A percentile compares a stretch with the other conserved stretches of the same genome.
phyloP scores from a whole-genome alignment of 2,797 vertebrate species.

The Onychomys torridus region DNA sequence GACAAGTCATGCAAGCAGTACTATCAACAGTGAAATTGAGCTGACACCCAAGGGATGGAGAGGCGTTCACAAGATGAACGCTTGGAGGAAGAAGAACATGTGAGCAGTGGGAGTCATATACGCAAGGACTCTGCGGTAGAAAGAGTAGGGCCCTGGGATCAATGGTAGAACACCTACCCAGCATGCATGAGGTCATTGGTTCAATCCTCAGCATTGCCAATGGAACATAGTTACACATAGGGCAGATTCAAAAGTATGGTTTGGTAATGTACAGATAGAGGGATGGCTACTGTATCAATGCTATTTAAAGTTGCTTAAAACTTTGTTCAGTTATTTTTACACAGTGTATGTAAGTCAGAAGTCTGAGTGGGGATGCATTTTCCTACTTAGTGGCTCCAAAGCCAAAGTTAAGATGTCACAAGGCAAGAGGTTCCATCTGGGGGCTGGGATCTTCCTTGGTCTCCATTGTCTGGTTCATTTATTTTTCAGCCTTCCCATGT shows the following conservation, averaged over 20 bases:
- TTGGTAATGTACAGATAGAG: not conserved
- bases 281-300: not conserved
- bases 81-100: not conserved
- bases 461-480: not conserved
- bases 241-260: not conserved
- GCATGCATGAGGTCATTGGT: not conserved
- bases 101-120: not conserved
- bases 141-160: not conserved
- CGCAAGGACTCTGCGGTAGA: not conserved
- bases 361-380: not conserved
- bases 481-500: not conserved
- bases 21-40: conserved; percentile 9
- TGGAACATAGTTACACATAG: not conserved
- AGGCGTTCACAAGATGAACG: not conserved
- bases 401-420: not conserved
- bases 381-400: not conserved
- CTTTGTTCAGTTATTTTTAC: not conserved
- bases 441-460: not conserved
- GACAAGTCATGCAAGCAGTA: not conserved
- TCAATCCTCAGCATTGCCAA: not conserved
- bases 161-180: not conserved
- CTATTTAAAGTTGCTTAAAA: not conserved
- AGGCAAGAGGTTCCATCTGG: not conserved
- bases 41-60: not conserved
- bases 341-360: not conserved